Evolutionary conservation across 2,888 invertebrate species (phyloP), one percentile per base, ranked within the genome.

Genomic region (Orchesella flavescens): DNA sequence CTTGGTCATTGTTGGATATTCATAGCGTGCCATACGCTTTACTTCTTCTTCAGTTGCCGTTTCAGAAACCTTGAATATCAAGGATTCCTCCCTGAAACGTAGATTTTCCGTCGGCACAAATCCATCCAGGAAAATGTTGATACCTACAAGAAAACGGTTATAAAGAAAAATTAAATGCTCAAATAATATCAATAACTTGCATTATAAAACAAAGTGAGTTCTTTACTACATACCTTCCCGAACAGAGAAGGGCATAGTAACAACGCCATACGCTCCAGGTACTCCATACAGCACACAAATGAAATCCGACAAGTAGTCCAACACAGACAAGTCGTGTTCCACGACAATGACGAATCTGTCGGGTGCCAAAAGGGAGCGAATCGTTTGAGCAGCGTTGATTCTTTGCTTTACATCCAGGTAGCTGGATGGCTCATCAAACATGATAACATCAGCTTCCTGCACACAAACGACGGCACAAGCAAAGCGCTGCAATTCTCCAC

Each of bases 381-480:
- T 97, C 44, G 98, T 97, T 89, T 94, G 92, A 86, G 99, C 99
- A 91, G 98, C 98, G 90, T 98, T 98, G 65, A 99, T 92, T 90
- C 99, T 94, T 91, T 99, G 99, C 90, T 98, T 99, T 0, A 99
- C 99, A 91, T 99, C 99, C 89, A 99, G 92, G 91, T 99, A 99
- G 43, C 97, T 97, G 7, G 98, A 99, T 0, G 99, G 99, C 90
- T 99, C 99, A 90, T 99, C 99, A 91, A 99, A 99, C 99, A 99
- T 99, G 91, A 98, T 98, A 90, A 99, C 98, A 90, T 99, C 98
- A 57, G 98, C 99, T 89, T 96, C 93, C 90, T 99, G 99, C 89
- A 99, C 97, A 92, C 98, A 98, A 86, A 99, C 98, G 95, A 99
- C 97, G 24, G 99, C 99, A 90, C 95, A 95, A 49, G 99, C 99